A percentile compares a stretch with the other conserved stretches of the same genome.
These are phyloP conservation scores for Monoplex corrugatus DNA, from an alignment of 2,888 invertebrate genomes.

Conservation along the genomic window DNA sequence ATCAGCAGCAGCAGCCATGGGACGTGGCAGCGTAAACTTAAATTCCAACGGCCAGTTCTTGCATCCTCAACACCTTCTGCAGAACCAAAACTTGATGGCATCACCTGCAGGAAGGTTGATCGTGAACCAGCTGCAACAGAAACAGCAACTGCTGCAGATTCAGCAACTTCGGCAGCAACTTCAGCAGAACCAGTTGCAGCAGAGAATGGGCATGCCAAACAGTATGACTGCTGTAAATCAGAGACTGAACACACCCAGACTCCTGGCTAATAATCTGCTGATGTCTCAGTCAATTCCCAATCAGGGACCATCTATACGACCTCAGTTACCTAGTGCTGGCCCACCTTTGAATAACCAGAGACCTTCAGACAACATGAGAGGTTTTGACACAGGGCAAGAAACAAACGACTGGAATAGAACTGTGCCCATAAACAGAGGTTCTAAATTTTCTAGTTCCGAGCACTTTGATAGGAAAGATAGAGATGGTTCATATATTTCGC, in stretches of 20 bases:
- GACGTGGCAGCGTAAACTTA: background rate
- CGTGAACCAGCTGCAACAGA: background rate
- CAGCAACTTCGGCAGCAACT: slow-evolving; percentile 42
- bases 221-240: background rate
- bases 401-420: background rate
- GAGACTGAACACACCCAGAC: background rate
- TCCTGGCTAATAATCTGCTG: background rate
- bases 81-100: slow-evolving; percentile 33
- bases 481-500: background rate
- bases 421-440: background rate
- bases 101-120: background rate
- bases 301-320: background rate
- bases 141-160: slow-evolving; percentile 26
- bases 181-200: slow-evolving; percentile 37
- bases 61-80: slow-evolving; percentile 4
- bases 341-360: background rate
- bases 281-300: background rate
- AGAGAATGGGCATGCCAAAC: background rate
- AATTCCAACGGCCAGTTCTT: background rate
- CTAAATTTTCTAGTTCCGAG: background rate
- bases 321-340: background rate
- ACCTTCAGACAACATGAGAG: background rate
- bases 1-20: background rate
- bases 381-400: background rate
- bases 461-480: background rate